phyloP scores from a whole-genome alignment of 1,140 invertebrate species.

The Saccostrea cuccullata region DNA sequence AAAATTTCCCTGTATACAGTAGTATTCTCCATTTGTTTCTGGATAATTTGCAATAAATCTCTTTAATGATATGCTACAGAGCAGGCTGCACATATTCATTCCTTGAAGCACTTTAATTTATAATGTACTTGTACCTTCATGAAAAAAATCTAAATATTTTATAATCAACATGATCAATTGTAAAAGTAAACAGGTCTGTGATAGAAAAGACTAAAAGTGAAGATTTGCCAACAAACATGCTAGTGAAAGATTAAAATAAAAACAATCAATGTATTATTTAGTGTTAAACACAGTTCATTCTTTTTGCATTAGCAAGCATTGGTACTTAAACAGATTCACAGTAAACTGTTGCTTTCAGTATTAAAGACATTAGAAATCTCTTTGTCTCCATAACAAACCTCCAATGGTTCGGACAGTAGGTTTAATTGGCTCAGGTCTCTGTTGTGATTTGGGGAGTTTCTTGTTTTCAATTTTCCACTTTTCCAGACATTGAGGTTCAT shows the following conservation, averaged over 20 bases:
- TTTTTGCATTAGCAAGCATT: not conserved
- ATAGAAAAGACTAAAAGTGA: no score
- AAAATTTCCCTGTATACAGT: no score
- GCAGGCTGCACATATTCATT: no score
- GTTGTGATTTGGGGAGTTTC: conserved; percentile 82
- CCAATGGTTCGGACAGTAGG: conserved; percentile 81
- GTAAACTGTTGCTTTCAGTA: not conserved
- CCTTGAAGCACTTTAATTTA: no score
- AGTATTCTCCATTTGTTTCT: no score
- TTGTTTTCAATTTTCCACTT: conserved; percentile 87
- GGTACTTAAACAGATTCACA: not conserved
- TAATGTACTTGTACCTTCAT: no score
- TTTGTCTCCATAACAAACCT: conserved; percentile 54
- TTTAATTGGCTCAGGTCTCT: conserved; percentile 83
- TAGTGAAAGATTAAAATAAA: not conserved
- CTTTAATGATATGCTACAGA: no score
- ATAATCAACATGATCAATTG: no score
- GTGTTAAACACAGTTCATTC: not conserved
- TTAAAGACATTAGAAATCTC: not conserved
- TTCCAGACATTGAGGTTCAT: conserved; percentile 88
- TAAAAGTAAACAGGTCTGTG: no score
- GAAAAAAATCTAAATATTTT: no score
- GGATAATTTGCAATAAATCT: no score
- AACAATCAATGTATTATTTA: not conserved
- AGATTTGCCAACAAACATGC: no score